A percentile compares a stretch with the other conserved stretches of the same genome.
Conservation (phyloP, 2,888 invertebrate species). For the Rapana venosa region DNA sequence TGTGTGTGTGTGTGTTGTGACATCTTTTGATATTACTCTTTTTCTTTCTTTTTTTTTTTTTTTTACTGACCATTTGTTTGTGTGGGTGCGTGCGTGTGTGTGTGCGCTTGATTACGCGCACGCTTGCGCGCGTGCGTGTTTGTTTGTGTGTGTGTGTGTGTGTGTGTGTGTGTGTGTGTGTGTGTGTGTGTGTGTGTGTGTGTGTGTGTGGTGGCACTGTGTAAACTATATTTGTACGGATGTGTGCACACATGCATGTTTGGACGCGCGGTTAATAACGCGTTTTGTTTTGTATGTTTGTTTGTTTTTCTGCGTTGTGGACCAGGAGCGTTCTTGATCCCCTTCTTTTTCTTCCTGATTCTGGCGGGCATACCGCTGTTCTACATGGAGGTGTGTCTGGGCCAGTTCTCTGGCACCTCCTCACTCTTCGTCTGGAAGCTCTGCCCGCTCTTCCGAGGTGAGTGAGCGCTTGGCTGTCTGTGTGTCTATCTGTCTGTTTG, state of each 20-base stretch:
- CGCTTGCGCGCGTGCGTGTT: not conserved
- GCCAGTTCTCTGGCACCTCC: slow-evolving; percentile 82
- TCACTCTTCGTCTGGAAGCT: slow-evolving; percentile 82
- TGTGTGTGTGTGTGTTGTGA: not conserved
- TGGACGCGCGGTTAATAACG: too few species aligned
- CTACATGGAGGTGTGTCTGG: slow-evolving; percentile 82
- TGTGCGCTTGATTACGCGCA: not conserved
- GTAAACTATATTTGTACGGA: too few species aligned
- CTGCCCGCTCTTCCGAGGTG: slow-evolving; percentile 82
- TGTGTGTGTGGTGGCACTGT: too few species aligned
- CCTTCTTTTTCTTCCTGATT: slow-evolving; percentile 82
- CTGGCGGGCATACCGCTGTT: slow-evolving; percentile 83
- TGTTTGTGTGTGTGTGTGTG: not conserved
- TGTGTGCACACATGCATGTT: not conserved
- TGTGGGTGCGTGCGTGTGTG: not conserved
- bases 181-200: too few species aligned
- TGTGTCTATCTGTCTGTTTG: slow-evolving; percentile 19
- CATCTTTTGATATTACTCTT: too few species aligned
- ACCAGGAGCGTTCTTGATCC: slow-evolving; percentile 84
- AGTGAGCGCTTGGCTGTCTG: slow-evolving; percentile 18
- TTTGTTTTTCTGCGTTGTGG: not conserved
- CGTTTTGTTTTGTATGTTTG: not conserved
- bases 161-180: not conserved
- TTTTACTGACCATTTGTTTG: not conserved
- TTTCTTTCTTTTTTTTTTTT: too few species aligned